phyloP scores from a whole-genome alignment of 2,113 vertebrate species.

The Semicossyphus pulcher region DNA sequence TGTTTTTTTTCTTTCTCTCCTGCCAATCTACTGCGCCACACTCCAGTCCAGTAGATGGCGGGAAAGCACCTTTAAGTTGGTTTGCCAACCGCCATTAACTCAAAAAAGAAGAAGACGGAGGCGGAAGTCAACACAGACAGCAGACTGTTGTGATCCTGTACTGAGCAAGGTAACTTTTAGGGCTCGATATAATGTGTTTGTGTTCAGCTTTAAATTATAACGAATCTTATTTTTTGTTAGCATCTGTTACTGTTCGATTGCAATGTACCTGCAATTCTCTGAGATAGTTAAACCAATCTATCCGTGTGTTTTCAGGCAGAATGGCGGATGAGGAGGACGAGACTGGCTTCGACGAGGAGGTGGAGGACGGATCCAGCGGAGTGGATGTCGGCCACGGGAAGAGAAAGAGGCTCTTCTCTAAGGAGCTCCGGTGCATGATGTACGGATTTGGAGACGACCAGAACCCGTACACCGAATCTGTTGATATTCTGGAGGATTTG shows the following conservation, averaged over 20 bases:
- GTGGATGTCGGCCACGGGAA: slow-evolving; percentile 89
- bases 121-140: slow-evolving; percentile 9
- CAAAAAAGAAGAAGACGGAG: too few species aligned
- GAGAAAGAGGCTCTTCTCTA: slow-evolving; percentile 95
- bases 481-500: slow-evolving; percentile 97
- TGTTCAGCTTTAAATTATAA: neutral
- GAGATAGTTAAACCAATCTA: neutral
- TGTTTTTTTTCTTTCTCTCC: too few species aligned
- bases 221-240: neutral
- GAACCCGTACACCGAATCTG: slow-evolving; percentile 98
- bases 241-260: accelerated
- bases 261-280: neutral
- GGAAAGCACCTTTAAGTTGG: too few species aligned
- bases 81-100: too few species aligned
- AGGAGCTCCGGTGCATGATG: slow-evolving; percentile 99
- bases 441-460: slow-evolving; percentile 99
- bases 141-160: neutral
- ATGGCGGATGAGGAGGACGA: slow-evolving; percentile 86
- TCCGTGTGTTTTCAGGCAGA: slow-evolving; percentile 10
- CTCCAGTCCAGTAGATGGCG: too few species aligned
- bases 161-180: neutral
- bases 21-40: too few species aligned
- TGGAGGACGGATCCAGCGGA: slow-evolving; percentile 88
- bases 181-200: accelerated
- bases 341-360: slow-evolving; percentile 90